A percentile compares a stretch with the other conserved stretches of the same genome.
phyloP scores from a whole-genome alignment of 2,113 vertebrate species.

The Percopsis transmontana region DNA sequence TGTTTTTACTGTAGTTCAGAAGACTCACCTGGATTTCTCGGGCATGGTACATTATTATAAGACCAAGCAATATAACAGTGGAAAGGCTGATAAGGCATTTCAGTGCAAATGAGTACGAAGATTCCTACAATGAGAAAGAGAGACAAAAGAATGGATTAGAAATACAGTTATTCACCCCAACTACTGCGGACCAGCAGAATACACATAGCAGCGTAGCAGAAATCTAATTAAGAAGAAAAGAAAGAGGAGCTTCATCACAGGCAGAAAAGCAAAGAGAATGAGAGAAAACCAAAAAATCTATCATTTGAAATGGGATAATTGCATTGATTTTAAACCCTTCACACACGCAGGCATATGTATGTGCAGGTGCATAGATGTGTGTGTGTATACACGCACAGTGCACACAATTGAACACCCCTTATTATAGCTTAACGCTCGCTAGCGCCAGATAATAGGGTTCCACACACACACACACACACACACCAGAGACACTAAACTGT shows the following conservation, averaged over 20 bases:
- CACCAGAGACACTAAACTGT: slow-evolving; percentile 10
- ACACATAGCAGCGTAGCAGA: background rate
- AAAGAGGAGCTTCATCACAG: background rate
- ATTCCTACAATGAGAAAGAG: slow-evolving; percentile 80
- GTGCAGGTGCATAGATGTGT: too few relatives aligned
- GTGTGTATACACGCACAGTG: too few relatives aligned
- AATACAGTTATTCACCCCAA: slow-evolving; percentile 1
- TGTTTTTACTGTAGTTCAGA: background rate
- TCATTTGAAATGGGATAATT: background rate
- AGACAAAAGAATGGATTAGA: slow-evolving; percentile 27
- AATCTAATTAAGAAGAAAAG: background rate
- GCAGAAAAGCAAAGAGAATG: slow-evolving; percentile 1
- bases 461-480: background rate
- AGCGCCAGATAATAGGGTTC: background rate
- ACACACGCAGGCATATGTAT: too few relatives aligned
- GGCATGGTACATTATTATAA: slow-evolving; percentile 94
- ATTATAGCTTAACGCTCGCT: too few relatives aligned
- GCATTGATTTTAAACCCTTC: background rate
- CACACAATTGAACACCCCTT: too few relatives aligned
- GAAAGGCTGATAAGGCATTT: slow-evolving; percentile 99
- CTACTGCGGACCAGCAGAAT: background rate
- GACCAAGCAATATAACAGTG: slow-evolving; percentile 92
- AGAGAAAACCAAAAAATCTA: slow-evolving; percentile 12
- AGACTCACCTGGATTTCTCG: slow-evolving; percentile 92
- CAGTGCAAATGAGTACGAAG: slow-evolving; percentile 91